These are phyloP conservation scores for Anoplolepis gracilipes DNA, from an alignment of 1,140 invertebrate genomes.

Conservation along the genomic window DNA sequence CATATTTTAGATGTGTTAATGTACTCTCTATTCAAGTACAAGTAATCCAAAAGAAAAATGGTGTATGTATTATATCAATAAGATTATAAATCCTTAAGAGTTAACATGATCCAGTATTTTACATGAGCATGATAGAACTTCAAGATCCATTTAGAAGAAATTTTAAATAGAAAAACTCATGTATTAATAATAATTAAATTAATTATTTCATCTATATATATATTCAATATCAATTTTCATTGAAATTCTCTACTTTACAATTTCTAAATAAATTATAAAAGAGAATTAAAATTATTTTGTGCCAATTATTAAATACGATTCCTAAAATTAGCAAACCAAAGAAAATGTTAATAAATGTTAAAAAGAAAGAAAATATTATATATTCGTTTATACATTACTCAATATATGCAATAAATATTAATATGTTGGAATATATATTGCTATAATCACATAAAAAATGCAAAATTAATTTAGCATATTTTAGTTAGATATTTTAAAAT, in stretches of 20 bases:
- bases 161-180: not conserved
- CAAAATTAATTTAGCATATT: not conserved
- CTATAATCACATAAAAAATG: not conserved
- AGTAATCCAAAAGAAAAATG: constrained; percentile 7
- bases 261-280: not conserved
- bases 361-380: not conserved
- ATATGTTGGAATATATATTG: not conserved
- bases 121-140: not conserved
- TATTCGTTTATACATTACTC: constrained; percentile 39
- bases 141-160: not conserved
- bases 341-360: not conserved
- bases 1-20: not conserved
- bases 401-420: not conserved
- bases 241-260: constrained; percentile 12
- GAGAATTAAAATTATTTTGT: constrained; percentile 14
- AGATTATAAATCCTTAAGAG: not conserved
- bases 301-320: not conserved
- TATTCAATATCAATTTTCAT: constrained; percentile 1
- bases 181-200: constrained; percentile 10
- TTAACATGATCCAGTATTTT: not conserved
- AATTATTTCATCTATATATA: not conserved
- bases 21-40: constrained; percentile 29
- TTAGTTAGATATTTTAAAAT: constrained; percentile 19
- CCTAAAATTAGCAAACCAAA: constrained; percentile 7
- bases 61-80: not conserved